Evolutionary conservation across 2,797 vertebrate genomes (phyloP), one percentile per base, ranked within the genome.

Genomic region (Acomys russatus): DNA sequence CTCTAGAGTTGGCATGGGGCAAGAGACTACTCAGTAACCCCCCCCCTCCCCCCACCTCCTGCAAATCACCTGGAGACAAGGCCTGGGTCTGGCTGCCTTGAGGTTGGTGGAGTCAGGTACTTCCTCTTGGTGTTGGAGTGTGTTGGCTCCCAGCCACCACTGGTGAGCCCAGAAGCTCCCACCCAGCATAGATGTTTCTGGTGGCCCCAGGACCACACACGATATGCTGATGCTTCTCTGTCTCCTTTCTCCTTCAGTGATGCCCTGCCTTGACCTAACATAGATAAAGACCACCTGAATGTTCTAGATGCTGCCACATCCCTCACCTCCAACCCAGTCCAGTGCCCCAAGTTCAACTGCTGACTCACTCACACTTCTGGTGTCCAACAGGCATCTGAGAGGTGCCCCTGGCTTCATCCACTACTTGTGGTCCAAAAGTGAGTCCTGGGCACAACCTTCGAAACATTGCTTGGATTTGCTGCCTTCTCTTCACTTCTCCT

Each of bases 141-240:
- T 9, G 10, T 15, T 20, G 25, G 28, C 76, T 59, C 12, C 59
- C 66, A 2, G 12, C 3, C 4, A 28, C 25, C 30, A 49, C 49
- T 28, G 30, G 56, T 35, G 49, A 61, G 64, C 25, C 20, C 25
- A 51, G 38, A 11, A 22, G 15, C 54, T 44, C 78, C 17, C 30
- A 6, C 35, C 2, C 14, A 18, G 9, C 51, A 15, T 2, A 25
- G 71, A 17, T 5, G 14, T n/a, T 15, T 4, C 12, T 10, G 30
- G 44, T 10, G 66, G 79, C 59, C 2, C 10, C 33, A n/a, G 68
- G 25, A 44, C 28, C 22, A 10, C 9, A 15, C 8, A 56, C 1
- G 3, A 20, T 14, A 12, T 2, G 6, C 22, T 4, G 15, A 23
- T 1, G 1, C 14, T 2, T 23, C 6, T 15, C 23, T 9, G 30